Evolutionary conservation across 2,797 vertebrate genomes (phyloP).

Genomic region (Rhodeus uyekii): DNA sequence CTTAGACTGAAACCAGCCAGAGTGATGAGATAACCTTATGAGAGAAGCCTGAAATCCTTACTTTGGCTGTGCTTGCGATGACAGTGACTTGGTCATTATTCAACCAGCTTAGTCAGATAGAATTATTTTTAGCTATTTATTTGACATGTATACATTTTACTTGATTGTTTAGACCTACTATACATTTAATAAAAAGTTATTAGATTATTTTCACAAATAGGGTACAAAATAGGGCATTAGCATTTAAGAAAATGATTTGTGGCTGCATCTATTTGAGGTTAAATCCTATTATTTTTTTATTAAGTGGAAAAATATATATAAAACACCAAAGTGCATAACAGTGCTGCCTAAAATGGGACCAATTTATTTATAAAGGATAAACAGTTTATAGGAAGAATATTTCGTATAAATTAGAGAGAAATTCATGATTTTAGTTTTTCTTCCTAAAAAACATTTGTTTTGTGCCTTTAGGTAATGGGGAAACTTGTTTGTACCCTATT

Average conservation of each 20-base stretch:
- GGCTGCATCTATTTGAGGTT: background rate
- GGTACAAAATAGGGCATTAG: background rate
- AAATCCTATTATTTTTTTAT: background rate
- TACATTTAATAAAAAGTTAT: background rate
- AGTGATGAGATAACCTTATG: constrained; percentile 32
- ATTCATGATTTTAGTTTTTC: background rate
- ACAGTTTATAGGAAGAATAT: background rate
- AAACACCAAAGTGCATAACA: background rate
- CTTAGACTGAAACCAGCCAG: constrained; percentile 43
- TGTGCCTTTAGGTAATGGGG: background rate
- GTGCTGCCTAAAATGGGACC: background rate
- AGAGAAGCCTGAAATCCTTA: background rate
- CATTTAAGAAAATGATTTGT: background rate
- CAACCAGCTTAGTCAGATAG: background rate
- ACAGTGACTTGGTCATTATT: background rate
- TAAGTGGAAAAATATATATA: background rate
- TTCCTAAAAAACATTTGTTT: background rate
- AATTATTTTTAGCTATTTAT: background rate
- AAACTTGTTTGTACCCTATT: background rate
- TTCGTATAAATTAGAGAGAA: background rate
- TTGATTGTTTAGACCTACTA: background rate
- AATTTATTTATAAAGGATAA: background rate
- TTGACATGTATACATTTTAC: background rate
- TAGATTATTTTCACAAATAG: background rate
- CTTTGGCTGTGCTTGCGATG: background rate